Evolutionary conservation across 92 coral and sea anemone species (phyloP).

Genomic region (Anthopleura xanthogrammica): DNA sequence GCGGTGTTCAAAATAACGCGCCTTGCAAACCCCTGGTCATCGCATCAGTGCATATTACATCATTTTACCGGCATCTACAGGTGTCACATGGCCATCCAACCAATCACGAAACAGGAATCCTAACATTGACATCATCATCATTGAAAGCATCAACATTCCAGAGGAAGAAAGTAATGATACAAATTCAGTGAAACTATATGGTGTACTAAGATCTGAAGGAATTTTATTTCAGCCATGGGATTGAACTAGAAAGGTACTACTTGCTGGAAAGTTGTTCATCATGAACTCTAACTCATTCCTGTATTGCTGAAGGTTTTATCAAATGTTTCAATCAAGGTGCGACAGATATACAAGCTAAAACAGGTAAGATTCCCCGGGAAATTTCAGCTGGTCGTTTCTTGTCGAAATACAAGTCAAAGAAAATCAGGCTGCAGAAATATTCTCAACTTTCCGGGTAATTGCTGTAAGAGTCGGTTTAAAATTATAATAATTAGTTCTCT

Average conservation of each 20-base stretch:
- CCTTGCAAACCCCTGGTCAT: neutral
- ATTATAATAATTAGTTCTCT: too few relatives aligned
- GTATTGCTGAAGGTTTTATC: neutral
- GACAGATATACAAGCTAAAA: neutral
- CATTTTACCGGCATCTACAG: constrained; percentile 83
- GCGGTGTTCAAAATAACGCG: constrained; percentile 15
- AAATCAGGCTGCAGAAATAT: too few relatives aligned
- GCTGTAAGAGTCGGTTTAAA: too few relatives aligned
- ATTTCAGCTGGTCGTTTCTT: too few relatives aligned
- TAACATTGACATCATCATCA: constrained; percentile 48
- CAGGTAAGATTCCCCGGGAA: neutral
- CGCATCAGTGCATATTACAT: constrained; percentile 62
- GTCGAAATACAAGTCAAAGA: too few relatives aligned
- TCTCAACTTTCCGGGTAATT: too few relatives aligned
- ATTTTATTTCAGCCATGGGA: neutral
- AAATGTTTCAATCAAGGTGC: neutral
- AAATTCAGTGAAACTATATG: neutral
- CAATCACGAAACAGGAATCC: constrained; percentile 25
- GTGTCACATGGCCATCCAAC: constrained; percentile 20
- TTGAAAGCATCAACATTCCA: constrained; percentile 43
- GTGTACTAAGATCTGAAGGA: neutral
- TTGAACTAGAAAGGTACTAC: neutral
- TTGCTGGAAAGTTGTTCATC: neutral
- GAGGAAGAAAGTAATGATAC: constrained; percentile 29
- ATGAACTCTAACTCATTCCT: neutral